phyloP scores from a whole-genome alignment of 53 echinoderm and acorn worm species.

The Pentamera pediparva region DNA sequence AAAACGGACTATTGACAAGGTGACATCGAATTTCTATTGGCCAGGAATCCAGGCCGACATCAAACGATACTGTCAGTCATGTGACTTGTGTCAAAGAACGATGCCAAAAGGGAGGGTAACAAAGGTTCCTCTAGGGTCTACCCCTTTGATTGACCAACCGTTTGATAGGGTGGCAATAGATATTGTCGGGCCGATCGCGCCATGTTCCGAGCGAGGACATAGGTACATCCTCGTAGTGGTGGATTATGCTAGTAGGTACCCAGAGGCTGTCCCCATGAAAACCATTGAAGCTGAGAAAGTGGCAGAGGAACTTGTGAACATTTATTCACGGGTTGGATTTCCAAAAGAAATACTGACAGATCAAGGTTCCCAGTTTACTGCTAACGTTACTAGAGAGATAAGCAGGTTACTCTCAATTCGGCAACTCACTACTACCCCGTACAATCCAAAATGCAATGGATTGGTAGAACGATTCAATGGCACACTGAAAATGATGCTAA shows the following conservation, averaged over 20 bases:
- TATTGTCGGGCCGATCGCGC: constrained; percentile 45
- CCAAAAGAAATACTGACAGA: constrained; percentile 50
- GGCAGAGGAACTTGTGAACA: constrained; percentile 38
- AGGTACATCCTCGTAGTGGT: constrained; percentile 42
- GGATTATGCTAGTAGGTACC: constrained; percentile 38
- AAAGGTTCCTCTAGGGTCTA: constrained; percentile 39
- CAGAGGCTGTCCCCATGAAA: constrained; percentile 41
- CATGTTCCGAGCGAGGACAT: constrained; percentile 30
- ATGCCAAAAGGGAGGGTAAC: constrained; percentile 39
- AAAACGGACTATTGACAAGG: constrained; percentile 43
- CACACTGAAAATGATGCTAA: no score
- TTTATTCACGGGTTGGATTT: constrained; percentile 49
- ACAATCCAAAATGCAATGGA: no score
- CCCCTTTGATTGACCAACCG: constrained; percentile 38
- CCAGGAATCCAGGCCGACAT: constrained; percentile 42
- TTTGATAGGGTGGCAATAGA: constrained; percentile 44
- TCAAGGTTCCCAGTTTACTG: constrained; percentile 34
- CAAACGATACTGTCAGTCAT: constrained; percentile 39
- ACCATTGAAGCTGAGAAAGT: constrained; percentile 33
- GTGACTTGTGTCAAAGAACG: constrained; percentile 55
- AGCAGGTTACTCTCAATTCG: no score
- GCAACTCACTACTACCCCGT: no score
- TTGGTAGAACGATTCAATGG: no score
- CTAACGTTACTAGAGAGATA: no score
- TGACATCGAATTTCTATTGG: constrained; percentile 30